phyloP scores from a whole-genome alignment of 2,113 vertebrate genomes.

The Dissostichus mawsoni region DNA sequence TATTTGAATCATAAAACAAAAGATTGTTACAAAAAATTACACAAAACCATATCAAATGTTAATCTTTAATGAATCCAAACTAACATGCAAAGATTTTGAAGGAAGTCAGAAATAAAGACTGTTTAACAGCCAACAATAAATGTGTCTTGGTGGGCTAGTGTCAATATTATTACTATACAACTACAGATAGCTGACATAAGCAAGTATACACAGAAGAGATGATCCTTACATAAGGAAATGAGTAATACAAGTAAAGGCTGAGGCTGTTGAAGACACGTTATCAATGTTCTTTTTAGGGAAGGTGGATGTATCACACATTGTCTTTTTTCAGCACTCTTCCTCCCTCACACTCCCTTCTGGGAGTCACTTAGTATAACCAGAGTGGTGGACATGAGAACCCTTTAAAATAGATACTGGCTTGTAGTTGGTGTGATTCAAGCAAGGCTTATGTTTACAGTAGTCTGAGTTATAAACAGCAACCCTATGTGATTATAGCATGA shows the following conservation, averaged over 20 bases:
- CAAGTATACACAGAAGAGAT: background rate
- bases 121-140: background rate
- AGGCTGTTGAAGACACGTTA: slow-evolving; percentile 1
- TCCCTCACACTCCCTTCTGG: slow-evolving; percentile 15
- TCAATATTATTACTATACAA: background rate
- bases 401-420: slow-evolving; percentile 19
- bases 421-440: background rate
- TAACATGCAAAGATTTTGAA: background rate
- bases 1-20: background rate
- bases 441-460: background rate
- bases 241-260: background rate
- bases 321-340: slow-evolving; percentile 4
- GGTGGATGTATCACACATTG: slow-evolving; percentile 1
- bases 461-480: background rate
- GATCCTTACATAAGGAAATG: slow-evolving; percentile 23
- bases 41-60: background rate
- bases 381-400: slow-evolving; percentile 9
- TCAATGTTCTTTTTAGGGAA: slow-evolving; percentile 7
- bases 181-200: background rate
- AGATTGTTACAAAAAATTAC: background rate
- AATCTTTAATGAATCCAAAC: background rate
- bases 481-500: background rate
- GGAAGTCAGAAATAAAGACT: background rate
- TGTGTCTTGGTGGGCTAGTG: background rate
- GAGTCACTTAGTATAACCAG: slow-evolving; percentile 12